Conservation (phyloP, 2,113 vertebrate genomes). For the Actenoides lindsayi region DNA sequence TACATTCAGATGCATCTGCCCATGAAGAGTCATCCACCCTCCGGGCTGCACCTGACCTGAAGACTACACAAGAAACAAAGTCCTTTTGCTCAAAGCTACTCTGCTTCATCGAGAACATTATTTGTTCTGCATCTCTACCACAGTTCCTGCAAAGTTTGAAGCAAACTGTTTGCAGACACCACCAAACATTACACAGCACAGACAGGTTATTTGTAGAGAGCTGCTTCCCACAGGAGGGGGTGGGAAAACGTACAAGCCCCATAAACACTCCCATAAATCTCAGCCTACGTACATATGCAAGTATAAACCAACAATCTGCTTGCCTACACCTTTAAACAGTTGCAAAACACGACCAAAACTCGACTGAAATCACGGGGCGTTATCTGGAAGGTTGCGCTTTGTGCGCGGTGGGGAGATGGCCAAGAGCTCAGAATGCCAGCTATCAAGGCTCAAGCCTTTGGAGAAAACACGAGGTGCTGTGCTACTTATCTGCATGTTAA, state of each 20-base stretch:
- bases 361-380: rapidly evolving
- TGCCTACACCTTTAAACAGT: not conserved
- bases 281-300: not conserved
- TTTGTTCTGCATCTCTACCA: rapidly evolving
- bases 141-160: not conserved
- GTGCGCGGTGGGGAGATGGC: rapidly evolving
- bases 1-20: rapidly evolving
- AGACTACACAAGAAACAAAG: rapidly evolving
- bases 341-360: not conserved
- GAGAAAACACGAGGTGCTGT: not conserved
- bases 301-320: rapidly evolving
- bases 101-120: rapidly evolving
- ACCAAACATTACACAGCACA: rapidly evolving
- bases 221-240: not conserved
- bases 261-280: not conserved
- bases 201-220: not conserved
- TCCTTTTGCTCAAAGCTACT: not conserved
- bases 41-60: not conserved
- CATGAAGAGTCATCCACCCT: rapidly evolving
- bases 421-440: not conserved
- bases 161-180: not conserved
- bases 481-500: not conserved
- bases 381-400: rapidly evolving
- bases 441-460: not conserved
- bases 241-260: not conserved